Evolutionary conservation across 2,113 vertebrate genomes (phyloP), one percentile per base, ranked within the genome.

Genomic region (Ariopsis seemanni): DNA sequence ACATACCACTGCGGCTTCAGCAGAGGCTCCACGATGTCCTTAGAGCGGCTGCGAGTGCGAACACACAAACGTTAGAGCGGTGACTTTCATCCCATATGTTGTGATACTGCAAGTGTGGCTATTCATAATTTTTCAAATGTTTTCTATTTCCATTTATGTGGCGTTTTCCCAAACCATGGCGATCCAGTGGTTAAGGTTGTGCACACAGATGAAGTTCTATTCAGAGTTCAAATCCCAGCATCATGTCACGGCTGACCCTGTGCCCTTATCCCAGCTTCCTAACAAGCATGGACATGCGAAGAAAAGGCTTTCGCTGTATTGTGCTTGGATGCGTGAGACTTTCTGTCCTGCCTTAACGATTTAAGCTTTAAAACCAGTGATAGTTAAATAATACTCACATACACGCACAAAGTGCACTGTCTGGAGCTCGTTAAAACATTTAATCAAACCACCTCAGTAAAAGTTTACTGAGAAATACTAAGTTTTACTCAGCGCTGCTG

Each of bases 1-100:
- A 98, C 96, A 2, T 98, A 98, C 97, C 97, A 98, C 95, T 98
- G 97, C 0, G 97, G 97, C 92, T 97, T 96, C 87, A 98, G 88
- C 84, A 98, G 94, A 0, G 97, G 97, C 92, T 98, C 97, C 88
- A 98, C 97, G 1, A 98, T 96, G 42, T 98, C 97, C 92, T 98
- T 98, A 30, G 97, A 98, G 1, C 97, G 97, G 89, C 97, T 98
- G 89, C 72, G 0, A 18, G 58, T n/a, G 72, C 18, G 50, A 15
- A 67, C 42, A 87, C 57, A 63, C 25, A 58, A 80, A 81, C 0
- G 34, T 25, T 55, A 78, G 25, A 30, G 55, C 78, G 30, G n/a
- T 27, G 12, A 57, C 14, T 53, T 30, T 2, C 7, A 55, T 27
- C 6, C 6, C 4, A 25, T 14, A 52, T 52, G 4, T 77, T 7